Evolutionary conservation across 1,140 invertebrate species (phyloP), one percentile per base, ranked within the genome.

Genomic region (Hydropsyche tenuis): DNA sequence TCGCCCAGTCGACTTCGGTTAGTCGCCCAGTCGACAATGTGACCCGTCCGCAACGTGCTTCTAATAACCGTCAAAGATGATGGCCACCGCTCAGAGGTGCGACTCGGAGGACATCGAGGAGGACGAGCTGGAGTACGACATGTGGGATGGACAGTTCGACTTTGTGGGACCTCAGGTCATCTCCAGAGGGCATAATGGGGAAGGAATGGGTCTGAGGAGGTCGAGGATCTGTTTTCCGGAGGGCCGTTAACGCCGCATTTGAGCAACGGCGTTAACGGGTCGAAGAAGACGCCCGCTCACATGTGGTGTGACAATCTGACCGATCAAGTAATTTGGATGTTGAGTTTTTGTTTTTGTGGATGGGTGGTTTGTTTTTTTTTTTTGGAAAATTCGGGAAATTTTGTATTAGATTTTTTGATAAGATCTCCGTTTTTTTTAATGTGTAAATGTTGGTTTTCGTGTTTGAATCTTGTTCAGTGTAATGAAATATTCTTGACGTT

Each of bases 121-220:
- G 77, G 84, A 87, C 72, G 90, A 90, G 74, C 84, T 93, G 79
- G 92, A 93, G 81, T 92, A 92, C 82, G 93, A 94, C 81, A 89
- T 94, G 87, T 94, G 92, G 92, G 91, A 93, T 80, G 93, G 92
- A 53, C 93, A 94, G 84, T 94, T 94, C 81, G 90, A 93, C 82
- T 93, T 94, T 81, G 87, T 92, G 75, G 91, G 91, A n/a, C 84
- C 83, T n/a, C 84, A 85, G 77, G 82, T 79, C 4, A 80, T 79
- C 68, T 12, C 78, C 78, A 60, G 23, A 23, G 12, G 4, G 79
- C 79, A 63, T 80, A 78, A n/a, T n/a, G 68, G 83, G 82, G 51
- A 81, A 82, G 18, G 46, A n/a, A 4, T 78, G 78, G 5, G 80
- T 82, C 81, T 60, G 79, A 84, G 43, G 82, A 82, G 11, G 69